These are phyloP conservation scores for Hozukius guyotensis DNA, from an alignment of 2,797 vertebrate species.

Conservation along the genomic window DNA sequence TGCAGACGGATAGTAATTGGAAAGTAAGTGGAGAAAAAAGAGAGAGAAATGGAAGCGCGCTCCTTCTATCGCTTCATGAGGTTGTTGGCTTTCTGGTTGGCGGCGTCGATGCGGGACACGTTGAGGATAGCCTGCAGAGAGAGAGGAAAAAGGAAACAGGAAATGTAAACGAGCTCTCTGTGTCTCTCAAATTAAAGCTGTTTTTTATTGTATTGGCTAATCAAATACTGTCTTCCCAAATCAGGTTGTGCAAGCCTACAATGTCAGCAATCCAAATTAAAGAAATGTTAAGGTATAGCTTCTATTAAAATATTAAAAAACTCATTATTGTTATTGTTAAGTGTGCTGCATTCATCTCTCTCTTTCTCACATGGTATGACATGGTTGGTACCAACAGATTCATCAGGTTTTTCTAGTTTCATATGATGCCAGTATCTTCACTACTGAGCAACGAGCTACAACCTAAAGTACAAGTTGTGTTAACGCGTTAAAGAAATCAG, in stretches of 20 bases:
- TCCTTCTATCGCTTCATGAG: constrained; percentile 77
- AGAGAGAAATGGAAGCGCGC: neutral
- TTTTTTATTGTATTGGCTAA: neutral
- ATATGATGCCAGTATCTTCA: too few species aligned
- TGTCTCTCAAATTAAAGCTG: neutral
- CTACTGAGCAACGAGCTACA: too few species aligned
- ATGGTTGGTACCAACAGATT: too few species aligned
- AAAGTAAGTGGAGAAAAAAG: neutral
- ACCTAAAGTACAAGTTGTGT: too few species aligned
- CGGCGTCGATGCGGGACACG: constrained; percentile 83
- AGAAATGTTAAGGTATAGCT: neutral
- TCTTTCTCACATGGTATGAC: too few species aligned
- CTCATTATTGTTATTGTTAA: neutral
- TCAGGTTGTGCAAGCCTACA: neutral
- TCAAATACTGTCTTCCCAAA: neutral
- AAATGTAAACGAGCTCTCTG: neutral
- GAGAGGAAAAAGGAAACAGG: neutral
- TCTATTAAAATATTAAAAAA: neutral
- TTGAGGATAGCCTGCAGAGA: constrained; percentile 80
- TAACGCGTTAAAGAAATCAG: too few species aligned
- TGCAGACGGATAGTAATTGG: neutral
- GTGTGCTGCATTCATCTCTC: too few species aligned
- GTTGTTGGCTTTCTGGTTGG: constrained; percentile 86
- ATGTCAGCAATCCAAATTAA: neutral
- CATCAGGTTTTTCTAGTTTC: too few species aligned